A percentile compares a stretch with the other conserved stretches of the same genome.
phyloP scores from a whole-genome alignment of 2,888 invertebrate genomes.

The Orthonychiurus folsomi region DNA sequence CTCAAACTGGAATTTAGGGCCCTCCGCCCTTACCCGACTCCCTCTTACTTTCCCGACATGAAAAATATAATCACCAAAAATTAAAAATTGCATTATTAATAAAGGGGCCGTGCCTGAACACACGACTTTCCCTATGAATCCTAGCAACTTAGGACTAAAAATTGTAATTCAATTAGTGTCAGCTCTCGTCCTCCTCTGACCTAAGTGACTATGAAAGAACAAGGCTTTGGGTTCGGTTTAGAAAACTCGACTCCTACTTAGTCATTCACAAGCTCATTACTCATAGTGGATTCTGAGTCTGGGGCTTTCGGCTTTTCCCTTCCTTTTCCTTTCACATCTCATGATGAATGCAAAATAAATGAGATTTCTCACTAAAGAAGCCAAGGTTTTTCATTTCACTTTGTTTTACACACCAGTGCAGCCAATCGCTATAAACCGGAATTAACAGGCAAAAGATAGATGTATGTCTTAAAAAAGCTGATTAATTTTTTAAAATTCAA shows the following conservation, averaged over 20 bases:
- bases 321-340: conserved; percentile 11
- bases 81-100: conserved; percentile 41
- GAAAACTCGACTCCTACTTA: not conserved
- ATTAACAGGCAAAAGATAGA: too few species aligned
- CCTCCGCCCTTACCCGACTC: conserved; percentile 15
- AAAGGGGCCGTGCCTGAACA: conserved; percentile 12
- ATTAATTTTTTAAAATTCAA: too few species aligned
- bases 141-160: conserved; percentile 10
- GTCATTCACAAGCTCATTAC: conserved; percentile 10
- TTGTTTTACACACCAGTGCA: too few species aligned
- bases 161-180: conserved; percentile 30
- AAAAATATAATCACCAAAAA: conserved; percentile 37
- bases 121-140: not conserved
- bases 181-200: conserved; percentile 17
- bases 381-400: conserved; percentile 5
- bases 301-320: not conserved
- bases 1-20: too few species aligned
- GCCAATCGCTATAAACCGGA: too few species aligned
- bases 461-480: too few species aligned
- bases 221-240: too few species aligned
- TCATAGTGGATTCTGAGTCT: not conserved
- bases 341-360: conserved; percentile 23
- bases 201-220: conserved; percentile 21
- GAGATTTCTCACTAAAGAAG: conserved; percentile 16
- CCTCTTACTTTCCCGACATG: not conserved